Base-by-base conservation (phyloP, 1,140 invertebrate species). In the Halesus radiatus region DNA sequence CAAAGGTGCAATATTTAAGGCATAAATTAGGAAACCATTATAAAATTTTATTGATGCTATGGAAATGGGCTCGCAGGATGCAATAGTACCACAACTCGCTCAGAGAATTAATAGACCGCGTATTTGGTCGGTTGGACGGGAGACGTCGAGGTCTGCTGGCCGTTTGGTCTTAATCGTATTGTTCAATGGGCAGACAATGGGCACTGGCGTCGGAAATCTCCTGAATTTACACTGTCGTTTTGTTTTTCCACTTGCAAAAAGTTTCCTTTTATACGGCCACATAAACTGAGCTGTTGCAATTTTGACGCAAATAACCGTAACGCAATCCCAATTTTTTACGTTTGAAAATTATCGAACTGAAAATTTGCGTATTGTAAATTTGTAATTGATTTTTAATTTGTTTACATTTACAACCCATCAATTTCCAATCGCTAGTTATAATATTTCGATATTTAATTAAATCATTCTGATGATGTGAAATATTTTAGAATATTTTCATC, bases 111-210 rank as follows among this genome's bases (percentile, higher is more conserved):
- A 50, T 64, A 52, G 76, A 53, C 76, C 76, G 37, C 15, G 62
- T 22, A 26, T 37, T 32, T 23, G 13, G 52, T 26, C 50, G 29
- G 60, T n/a, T 60, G 20, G 78, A 60, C 56, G 74, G 60, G 50
- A 76, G 60, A 76, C 70, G 79, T 80, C 54, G 45, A 52, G 79
- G 60, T 80, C 62, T 23, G 72, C 58, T 50, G 79, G n/a, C 23
- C 52, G 26, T 54, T 74, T 1, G 37, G 37, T 45, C 37, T 13
- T 68, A 80, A 70, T 70, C 62, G 62, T 37, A 78, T 66, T 78
- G 76, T 70, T 66, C 76, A 78, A 54, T 78, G 76, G 77, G 77
- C 50, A 80, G 26, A 76, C 32, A 76, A 80, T 68, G 32, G 37
- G 13, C 58, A 75, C 37, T 45, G 45, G 26, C 15, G 50, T 72